A percentile compares a stretch with the other conserved stretches of the same genome.
Evolutionary conservation across 2,113 vertebrate genomes (phyloP).

Genomic region (Petaurus breviceps): DNA sequence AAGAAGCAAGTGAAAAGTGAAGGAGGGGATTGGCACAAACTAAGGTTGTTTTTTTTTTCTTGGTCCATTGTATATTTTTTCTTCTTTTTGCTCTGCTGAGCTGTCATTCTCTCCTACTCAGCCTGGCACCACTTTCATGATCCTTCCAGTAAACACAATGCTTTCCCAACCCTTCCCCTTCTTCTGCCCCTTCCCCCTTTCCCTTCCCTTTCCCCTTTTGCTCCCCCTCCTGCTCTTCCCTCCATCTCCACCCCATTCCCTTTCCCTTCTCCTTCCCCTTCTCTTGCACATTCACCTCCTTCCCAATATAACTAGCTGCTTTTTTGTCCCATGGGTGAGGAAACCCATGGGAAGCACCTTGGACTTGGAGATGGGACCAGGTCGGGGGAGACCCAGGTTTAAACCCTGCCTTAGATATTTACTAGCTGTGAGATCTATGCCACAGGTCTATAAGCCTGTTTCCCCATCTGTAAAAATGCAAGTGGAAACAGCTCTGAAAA

Average conservation of each 20-base stretch:
- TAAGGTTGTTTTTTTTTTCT: not conserved
- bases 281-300: not conserved
- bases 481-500: not conserved
- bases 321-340: not conserved
- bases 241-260: not conserved
- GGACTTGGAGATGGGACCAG: not conserved
- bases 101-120: conserved; percentile 45
- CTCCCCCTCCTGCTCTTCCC: not conserved
- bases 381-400: not conserved
- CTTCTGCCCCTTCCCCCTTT: not conserved
- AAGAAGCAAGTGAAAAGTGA: not conserved
- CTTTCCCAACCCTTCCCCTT: not conserved
- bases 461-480: conserved; percentile 40
- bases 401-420: not conserved
- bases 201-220: not conserved
- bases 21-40: not conserved
- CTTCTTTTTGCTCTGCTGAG: conserved; percentile 11
- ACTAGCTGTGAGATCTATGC: not conserved
- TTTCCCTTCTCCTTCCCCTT: not conserved
- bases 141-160: conserved; percentile 52
- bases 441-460: not conserved
- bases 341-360: not conserved
- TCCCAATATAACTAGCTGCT: not conserved
- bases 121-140: not conserved
- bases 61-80: not conserved